Evolutionary conservation across 2,888 invertebrate genomes (phyloP).

Genomic region (Marasmarcha lunaedactyla): DNA sequence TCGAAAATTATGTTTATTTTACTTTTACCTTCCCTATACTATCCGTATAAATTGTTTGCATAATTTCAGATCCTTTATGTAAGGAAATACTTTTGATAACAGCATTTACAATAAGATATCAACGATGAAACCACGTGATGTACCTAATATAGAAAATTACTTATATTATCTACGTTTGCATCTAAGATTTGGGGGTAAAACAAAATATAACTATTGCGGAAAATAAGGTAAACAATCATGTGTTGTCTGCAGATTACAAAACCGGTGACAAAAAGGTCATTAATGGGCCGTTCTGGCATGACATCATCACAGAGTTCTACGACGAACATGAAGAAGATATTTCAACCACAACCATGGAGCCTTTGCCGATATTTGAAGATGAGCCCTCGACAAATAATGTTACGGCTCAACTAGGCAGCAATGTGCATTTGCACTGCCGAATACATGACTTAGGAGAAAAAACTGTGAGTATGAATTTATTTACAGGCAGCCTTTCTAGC

Average conservation of each 20-base stretch:
- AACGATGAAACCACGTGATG: too few relatives aligned
- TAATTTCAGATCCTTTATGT: too few relatives aligned
- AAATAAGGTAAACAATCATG: too few relatives aligned
- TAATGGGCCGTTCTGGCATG: constrained; percentile 57
- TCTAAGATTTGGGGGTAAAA: too few relatives aligned
- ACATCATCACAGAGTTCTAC: constrained; percentile 50
- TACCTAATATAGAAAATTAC: too few relatives aligned
- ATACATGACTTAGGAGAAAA: constrained; percentile 78
- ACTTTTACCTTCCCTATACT: too few relatives aligned
- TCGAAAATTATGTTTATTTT: too few relatives aligned
- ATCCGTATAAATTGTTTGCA: too few relatives aligned
- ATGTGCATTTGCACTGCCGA: constrained; percentile 75
- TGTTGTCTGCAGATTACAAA: constrained; percentile 41
- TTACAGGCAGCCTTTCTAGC: background rate
- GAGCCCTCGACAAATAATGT: constrained; percentile 74
- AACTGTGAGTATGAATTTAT: constrained; percentile 60
- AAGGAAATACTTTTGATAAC: too few relatives aligned
- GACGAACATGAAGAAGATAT: constrained; percentile 50
- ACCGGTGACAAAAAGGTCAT: constrained; percentile 54
- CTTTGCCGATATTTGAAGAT: constrained; percentile 80
- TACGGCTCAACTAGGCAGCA: constrained; percentile 75
- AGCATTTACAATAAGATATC: too few relatives aligned
- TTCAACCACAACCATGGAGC: constrained; percentile 74
- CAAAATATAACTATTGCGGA: too few relatives aligned
- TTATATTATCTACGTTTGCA: too few relatives aligned